phyloP scores from a whole-genome alignment of 2,797 vertebrate genomes.

The Cyprinella venusta region DNA sequence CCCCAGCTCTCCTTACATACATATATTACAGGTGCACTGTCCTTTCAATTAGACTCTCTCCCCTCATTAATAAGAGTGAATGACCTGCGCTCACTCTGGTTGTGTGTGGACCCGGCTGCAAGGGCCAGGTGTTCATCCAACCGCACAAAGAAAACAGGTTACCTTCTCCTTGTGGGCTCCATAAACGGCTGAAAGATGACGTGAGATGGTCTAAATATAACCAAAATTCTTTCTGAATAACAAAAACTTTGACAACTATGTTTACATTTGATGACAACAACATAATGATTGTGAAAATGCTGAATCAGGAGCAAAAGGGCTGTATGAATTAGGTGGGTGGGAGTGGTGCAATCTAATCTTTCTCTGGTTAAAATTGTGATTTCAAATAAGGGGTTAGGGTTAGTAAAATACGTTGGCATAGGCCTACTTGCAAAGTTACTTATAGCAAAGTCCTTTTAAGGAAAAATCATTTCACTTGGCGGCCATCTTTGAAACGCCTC shows the following conservation, averaged over 20 bases:
- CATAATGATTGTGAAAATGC: too few species aligned
- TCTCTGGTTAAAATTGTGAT: too few species aligned
- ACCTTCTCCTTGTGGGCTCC: slow-evolving; percentile 28
- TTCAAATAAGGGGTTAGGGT: not conserved
- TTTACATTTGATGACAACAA: too few species aligned
- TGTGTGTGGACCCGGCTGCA: slow-evolving; percentile 23
- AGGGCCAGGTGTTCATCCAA: slow-evolving; percentile 60
- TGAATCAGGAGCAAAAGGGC: too few species aligned
- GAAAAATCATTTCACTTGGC: too few species aligned
- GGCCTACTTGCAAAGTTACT: too few species aligned
- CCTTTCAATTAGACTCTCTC: slow-evolving; percentile 60
- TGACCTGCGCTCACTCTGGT: slow-evolving; percentile 45
- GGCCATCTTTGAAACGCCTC: too few species aligned
- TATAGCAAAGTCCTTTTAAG: too few species aligned
- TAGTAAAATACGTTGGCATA: too few species aligned
- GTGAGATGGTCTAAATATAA: not conserved
- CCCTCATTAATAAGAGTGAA: slow-evolving; percentile 61
- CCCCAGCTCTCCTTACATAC: slow-evolving; percentile 28
- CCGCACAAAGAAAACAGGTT: slow-evolving; percentile 51
- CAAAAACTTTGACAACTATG: not conserved
- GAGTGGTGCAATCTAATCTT: too few species aligned
- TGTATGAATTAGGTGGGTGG: too few species aligned
- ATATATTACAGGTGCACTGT: slow-evolving; percentile 59
- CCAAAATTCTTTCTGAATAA: not conserved
- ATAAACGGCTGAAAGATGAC: not conserved